These are phyloP conservation scores for Diarsia brunnea DNA, from an alignment of 2,888 invertebrate species.

Conservation along the genomic window DNA sequence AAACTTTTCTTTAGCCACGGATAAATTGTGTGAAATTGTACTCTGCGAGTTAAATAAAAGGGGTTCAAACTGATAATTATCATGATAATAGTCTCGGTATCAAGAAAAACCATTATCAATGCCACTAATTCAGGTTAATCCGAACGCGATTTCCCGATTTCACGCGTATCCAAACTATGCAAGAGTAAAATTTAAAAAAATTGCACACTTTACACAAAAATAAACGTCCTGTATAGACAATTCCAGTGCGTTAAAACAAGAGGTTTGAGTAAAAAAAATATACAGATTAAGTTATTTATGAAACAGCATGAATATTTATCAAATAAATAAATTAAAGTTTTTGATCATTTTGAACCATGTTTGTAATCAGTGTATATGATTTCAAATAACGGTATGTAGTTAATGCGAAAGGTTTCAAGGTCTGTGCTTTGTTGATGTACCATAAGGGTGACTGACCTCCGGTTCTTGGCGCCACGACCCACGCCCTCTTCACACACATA, in stretches of 20 bases:
- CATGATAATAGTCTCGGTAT: too few species aligned
- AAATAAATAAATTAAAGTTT: too few species aligned
- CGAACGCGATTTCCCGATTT: too few species aligned
- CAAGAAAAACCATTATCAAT: too few species aligned
- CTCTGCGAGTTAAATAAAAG: too few species aligned
- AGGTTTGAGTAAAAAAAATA: background rate
- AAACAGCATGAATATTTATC: background rate
- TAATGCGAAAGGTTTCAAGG: constrained; percentile 62
- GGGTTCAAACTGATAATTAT: too few species aligned
- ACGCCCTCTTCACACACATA: constrained; percentile 60
- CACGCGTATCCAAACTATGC: too few species aligned
- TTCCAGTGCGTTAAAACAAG: background rate
- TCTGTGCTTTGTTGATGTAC: constrained; percentile 74
- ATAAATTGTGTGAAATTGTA: too few species aligned
- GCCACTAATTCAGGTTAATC: too few species aligned
- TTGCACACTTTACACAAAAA: too few species aligned
- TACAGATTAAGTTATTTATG: background rate
- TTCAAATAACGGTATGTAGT: constrained; percentile 41
- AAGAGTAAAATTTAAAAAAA: too few species aligned
- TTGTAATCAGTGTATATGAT: constrained; percentile 30
- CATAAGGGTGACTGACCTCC: constrained; percentile 77
- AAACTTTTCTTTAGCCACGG: too few species aligned
- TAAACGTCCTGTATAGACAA: background rate
- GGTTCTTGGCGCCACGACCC: constrained; percentile 70
- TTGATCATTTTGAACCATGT: background rate